Evolutionary conservation across 2,797 vertebrate species (phyloP).

Genomic region (Hafferia zeledoni): DNA sequence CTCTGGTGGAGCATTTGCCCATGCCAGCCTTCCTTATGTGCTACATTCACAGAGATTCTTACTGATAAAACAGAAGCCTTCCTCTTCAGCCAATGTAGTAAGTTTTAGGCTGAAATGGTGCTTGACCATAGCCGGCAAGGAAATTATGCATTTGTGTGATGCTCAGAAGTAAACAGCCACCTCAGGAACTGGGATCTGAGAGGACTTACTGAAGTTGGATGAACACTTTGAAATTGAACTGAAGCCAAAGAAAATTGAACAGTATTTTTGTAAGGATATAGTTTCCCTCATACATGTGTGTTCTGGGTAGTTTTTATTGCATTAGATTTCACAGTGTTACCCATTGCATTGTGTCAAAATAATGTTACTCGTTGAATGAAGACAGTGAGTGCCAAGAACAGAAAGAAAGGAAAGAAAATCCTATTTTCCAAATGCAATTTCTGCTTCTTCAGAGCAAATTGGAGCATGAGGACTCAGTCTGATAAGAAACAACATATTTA

Average conservation of each 20-base stretch:
- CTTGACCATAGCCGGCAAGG: neutral
- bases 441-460: constrained; percentile 13
- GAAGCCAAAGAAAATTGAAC: neutral
- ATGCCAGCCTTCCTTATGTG: neutral
- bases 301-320: neutral
- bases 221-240: neutral
- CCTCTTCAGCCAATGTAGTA: neutral
- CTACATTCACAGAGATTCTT: neutral
- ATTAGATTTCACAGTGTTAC: neutral
- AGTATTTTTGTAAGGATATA: neutral
- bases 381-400: neutral
- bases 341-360: constrained; percentile 4
- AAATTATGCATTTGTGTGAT: neutral
- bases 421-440: constrained; percentile 38
- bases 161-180: neutral
- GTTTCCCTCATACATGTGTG: neutral
- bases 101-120: neutral
- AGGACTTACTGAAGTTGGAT: neutral
- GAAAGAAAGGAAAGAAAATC: constrained; percentile 11
- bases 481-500: constrained; percentile 18
- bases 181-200: neutral
- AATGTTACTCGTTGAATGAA: neutral
- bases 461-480: neutral
- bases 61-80: neutral
- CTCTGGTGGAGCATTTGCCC: neutral